Evolutionary conservation across 2,797 vertebrate genomes (phyloP), one percentile per base, ranked within the genome.

Genomic region (Eptatretus atami): DNA sequence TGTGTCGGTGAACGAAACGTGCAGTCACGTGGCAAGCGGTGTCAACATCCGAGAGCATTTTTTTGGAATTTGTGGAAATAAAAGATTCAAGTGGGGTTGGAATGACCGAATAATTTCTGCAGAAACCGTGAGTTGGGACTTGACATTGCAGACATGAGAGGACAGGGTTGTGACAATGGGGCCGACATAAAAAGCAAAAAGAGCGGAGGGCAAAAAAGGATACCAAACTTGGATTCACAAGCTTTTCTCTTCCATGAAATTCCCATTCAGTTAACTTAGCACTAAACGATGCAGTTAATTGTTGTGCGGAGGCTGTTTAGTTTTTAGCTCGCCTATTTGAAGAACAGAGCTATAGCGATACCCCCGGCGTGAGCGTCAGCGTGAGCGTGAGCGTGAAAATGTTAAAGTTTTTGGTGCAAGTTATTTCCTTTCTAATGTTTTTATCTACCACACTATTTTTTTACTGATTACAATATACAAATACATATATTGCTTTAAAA

Each of bases 181-280:
- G 53, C 65, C 15, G 52, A 53, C 53, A 52, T 67, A 64, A 66
- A 64, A 31, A 63, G 24, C 44, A 66, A 66, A 64, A 64, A 54
- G 15, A 53, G 24, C 1, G 63, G 65, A 64, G 65, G 64, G 44
- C 65, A 63, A 64, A 64, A 53, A 15, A 55, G n/a, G 53, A 52
- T 66, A 63, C 53, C 24, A 31, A 3, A 66, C 52, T n/a, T 66
- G 15, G 65, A 54, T 24, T 15, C 11, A 13, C 3, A 12, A n/a
- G n/a, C n/a, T 63, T 24, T 63, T 63, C 19, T 24, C 44, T 67
- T n/a, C 52, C 64, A 11, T 65, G 52, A 24, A 65, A 15, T 52
- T 63, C 66, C 11, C 66, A 67, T 63, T 63, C 19, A 67, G 57
- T 14, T 14, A 24, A 63, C 19, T 11, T 63, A 13, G 63, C 19